Evolutionary conservation across 2,797 vertebrate species (phyloP).

Genomic region (Toxotes lorentzi): DNA sequence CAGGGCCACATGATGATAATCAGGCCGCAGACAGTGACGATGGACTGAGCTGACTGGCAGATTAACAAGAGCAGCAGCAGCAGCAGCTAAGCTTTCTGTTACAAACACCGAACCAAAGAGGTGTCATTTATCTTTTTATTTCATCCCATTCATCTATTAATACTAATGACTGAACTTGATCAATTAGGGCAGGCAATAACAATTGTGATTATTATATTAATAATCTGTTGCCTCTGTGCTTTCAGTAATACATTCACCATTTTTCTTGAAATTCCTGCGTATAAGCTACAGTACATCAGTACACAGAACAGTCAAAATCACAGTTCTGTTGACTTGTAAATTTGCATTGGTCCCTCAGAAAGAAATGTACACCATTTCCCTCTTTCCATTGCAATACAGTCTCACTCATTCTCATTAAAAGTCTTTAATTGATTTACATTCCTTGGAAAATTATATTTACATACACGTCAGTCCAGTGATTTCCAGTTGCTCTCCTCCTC

Average conservation of each 20-base stretch:
- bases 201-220: not conserved
- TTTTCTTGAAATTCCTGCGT: not conserved
- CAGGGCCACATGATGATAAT: conserved; percentile 14
- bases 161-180: not conserved
- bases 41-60: conserved; percentile 11
- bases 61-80: conserved; percentile 34
- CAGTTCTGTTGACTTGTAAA: not conserved
- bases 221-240: no score
- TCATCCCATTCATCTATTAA: not conserved
- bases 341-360: not conserved
- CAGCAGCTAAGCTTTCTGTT: conserved; percentile 7
- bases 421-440: conserved; percentile 52
- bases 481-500: not conserved
- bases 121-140: conserved; percentile 3
- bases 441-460: conserved; percentile 49
- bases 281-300: not conserved
- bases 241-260: conserved; percentile 2
- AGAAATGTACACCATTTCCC: not conserved
- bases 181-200: not conserved
- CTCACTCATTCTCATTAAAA: conserved; percentile 16
- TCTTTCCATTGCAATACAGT: not conserved
- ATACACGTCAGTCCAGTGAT: conserved; percentile 9
- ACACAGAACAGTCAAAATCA: conserved; percentile 8
- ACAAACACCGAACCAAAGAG: conserved; percentile 11
- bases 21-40: not conserved